Evolutionary conservation across 2,797 vertebrate species (phyloP).

Genomic region (Trachops cirrhosus): DNA sequence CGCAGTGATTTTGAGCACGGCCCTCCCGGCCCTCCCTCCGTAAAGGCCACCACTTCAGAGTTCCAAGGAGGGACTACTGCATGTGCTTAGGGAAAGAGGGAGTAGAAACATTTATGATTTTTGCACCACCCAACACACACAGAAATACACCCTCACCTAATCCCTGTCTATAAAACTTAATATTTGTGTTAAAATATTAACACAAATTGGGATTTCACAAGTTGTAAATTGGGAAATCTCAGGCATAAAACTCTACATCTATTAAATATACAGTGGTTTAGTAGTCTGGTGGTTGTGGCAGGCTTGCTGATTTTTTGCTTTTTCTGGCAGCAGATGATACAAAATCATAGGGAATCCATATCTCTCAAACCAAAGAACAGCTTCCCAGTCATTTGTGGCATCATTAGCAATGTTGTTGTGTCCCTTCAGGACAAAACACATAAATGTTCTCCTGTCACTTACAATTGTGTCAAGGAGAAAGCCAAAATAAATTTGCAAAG

Average conservation of each 20-base stretch:
- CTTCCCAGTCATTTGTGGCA: conserved; percentile 33
- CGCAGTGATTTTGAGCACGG: conserved; percentile 64
- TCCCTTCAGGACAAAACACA: conserved; percentile 73
- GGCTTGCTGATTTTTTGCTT: conserved; percentile 28
- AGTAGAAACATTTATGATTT: conserved; percentile 71
- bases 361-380: conserved; percentile 9
- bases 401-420: conserved; percentile 59
- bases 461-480: conserved; percentile 77
- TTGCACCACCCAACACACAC: conserved; percentile 50
- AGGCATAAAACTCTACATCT: conserved; percentile 45
- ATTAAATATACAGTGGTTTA: conserved; percentile 48
- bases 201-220: not conserved
- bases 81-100: conserved; percentile 61
- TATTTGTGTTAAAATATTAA: conserved; percentile 40
- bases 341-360: conserved; percentile 20
- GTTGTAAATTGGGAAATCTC: conserved; percentile 65
- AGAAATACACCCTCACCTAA: conserved; percentile 64
- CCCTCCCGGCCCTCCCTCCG: conserved; percentile 68
- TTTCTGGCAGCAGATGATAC: conserved; percentile 22
- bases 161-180: conserved; percentile 66
- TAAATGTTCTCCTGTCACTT: conserved; percentile 76
- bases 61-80: conserved; percentile 51
- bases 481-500: conserved; percentile 83
- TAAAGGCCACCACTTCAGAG: conserved; percentile 60
- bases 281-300: not conserved